phyloP scores from a whole-genome alignment of 2,113 vertebrate genomes.

The Spilogale gracilis region DNA sequence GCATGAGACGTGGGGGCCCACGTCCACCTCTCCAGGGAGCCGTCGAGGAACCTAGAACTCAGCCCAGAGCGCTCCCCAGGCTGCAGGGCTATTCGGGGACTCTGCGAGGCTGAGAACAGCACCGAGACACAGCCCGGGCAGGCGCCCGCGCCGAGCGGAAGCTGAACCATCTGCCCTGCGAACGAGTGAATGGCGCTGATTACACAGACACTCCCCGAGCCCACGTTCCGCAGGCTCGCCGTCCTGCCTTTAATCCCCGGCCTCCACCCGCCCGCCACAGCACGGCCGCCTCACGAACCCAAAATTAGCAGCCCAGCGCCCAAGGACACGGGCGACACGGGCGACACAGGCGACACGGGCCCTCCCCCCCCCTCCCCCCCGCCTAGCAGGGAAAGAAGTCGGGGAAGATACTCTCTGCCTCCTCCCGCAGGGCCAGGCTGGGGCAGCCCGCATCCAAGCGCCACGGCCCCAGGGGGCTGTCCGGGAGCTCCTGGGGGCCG shows the following conservation, averaged over 20 bases:
- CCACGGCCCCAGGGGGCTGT: neutral
- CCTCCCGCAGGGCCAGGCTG: neutral
- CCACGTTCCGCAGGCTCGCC: neutral
- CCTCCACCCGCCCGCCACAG: fast-evolving
- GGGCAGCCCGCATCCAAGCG: neutral
- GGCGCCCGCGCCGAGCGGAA: neutral
- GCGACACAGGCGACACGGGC: fast-evolving
- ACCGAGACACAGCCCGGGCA: neutral
- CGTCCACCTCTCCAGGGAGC: fast-evolving
- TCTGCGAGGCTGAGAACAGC: fast-evolving
- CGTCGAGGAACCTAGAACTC: neutral
- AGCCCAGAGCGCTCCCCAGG: neutral
- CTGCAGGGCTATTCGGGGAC: neutral
- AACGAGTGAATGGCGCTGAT: neutral
- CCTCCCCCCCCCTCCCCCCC: neutral
- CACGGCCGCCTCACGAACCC: slow-evolving; percentile 4
- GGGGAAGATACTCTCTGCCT: neutral
- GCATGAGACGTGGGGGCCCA: fast-evolving
- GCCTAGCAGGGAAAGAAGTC: slow-evolving; percentile 23
- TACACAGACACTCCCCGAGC: neutral
- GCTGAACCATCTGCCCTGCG: fast-evolving
- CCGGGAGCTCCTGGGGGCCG: neutral
- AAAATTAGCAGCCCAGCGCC: fast-evolving
- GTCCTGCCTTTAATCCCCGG: slow-evolving; percentile 35
- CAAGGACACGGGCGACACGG: fast-evolving